Evolutionary conservation across 2,113 vertebrate species (phyloP).

Genomic region (Clarias batrachus): DNA sequence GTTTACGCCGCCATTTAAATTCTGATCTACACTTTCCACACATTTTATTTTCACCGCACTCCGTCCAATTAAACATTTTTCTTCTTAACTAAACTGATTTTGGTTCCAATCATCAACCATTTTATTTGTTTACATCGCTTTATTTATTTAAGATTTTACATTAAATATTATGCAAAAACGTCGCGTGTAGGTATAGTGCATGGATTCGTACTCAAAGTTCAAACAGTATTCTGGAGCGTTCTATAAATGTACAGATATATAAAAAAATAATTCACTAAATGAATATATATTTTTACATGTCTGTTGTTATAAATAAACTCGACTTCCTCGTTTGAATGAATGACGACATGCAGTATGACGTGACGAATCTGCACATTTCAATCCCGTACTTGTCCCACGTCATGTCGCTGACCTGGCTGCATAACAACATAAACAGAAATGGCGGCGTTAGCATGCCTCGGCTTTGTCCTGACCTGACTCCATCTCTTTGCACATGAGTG

Average conservation of each 20-base stretch:
- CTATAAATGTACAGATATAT: neutral
- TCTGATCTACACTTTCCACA: neutral
- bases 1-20: constrained; percentile 13
- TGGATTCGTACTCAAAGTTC: neutral
- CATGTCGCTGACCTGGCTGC: constrained; percentile 43
- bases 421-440: constrained; percentile 71
- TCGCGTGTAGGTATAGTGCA: neutral
- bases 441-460: constrained; percentile 30
- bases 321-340: neutral
- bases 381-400: constrained; percentile 58
- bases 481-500: neutral
- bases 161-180: neutral
- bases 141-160: neutral
- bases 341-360: neutral
- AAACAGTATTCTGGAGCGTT: neutral
- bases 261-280: no score
- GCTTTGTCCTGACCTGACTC: constrained; percentile 17
- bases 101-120: neutral
- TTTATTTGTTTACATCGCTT: neutral
- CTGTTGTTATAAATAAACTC: neutral
- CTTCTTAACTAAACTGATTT: neutral
- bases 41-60: neutral
- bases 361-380: constrained; percentile 60
- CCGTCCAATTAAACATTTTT: neutral
- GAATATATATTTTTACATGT: no score